Base-by-base conservation (phyloP, 1,140 invertebrate species). In the Aphelenchoides besseyi region DNA sequence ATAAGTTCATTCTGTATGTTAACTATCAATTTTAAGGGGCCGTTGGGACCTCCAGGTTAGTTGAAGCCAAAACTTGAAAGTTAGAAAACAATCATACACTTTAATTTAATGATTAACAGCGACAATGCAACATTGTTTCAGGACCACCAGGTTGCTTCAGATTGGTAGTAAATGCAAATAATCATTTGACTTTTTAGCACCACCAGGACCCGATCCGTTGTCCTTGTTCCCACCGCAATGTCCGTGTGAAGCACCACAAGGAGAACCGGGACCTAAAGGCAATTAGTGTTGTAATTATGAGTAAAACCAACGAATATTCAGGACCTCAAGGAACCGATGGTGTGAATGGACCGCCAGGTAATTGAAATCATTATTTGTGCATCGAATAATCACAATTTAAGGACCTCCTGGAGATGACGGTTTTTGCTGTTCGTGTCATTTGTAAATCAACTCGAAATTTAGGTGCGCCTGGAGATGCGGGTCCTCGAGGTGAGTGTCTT, bases 171-270 rank as follows among this genome's bases (percentile, higher is more conserved):
- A 12, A 12, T 64, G 1, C 1, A 64, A 64, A 18, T 23, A 12
- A 35, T 64, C n/a, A 41, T 1, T 64, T 2, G n/a, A 33, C 1
- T 64, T 9, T 64, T 64, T 37, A 48, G 70, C 78, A 26, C 72
- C 78, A 29, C 72, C 76, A 2, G 77, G 75, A 2, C 79, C 79
- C 8, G 74, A 77, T 28, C 74, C 73, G 12, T 28, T 57, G 1
- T 70, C 33, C 12, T 74, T 77, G 2, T 79, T 79, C 61, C 79
- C 78, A 5, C 72, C 61, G 9, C 78, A 79, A 73, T 79, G 78
- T 30, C 78, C 78, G 0, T 79, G 78, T 54, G 79, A 81, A 61
- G 79, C 75, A 16, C 75, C 72, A 5, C 64, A 29, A 12, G 75
- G 75, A 1, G 76, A 78, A 30, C 41, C 61, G 32, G 74, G 74